These are phyloP conservation scores for Pollimyrus isidori DNA, from an alignment of 2,113 vertebrate species.

Conservation along the genomic window DNA sequence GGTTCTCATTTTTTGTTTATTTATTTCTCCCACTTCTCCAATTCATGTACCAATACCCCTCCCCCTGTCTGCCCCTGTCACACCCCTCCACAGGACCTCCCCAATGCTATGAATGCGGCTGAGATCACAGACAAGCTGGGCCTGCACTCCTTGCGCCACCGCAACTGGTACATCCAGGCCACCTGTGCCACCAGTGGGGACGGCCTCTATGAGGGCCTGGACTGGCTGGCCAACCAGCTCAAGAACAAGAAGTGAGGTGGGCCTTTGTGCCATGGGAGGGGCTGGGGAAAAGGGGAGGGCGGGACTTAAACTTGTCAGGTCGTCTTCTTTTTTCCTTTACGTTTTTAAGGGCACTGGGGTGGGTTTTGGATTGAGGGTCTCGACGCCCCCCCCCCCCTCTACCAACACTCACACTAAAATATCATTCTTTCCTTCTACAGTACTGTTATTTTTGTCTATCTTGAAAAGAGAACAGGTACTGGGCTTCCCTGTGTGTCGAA, in stretches of 20 bases:
- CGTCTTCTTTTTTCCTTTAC: conserved; percentile 42
- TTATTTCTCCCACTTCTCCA: not conserved
- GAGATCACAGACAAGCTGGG: conserved; percentile 97
- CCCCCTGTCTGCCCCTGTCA: not conserved
- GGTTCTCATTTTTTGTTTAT: not conserved
- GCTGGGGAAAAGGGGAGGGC: conserved; percentile 47
- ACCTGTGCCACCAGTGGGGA: conserved; percentile 94
- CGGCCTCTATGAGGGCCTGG: conserved; percentile 88
- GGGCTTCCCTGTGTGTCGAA: not conserved
- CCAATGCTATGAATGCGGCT: conserved; percentile 92
- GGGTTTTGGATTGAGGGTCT: not conserved
- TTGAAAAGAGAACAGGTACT: conserved; percentile 5
- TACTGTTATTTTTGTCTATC: not conserved
- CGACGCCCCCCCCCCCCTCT: not conserved
- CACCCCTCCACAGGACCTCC: conserved; percentile 70
- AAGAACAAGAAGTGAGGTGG: conserved; percentile 90
- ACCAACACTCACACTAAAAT: conserved; percentile 14
- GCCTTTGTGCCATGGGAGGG: not conserved
- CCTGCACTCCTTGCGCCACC: conserved; percentile 86
- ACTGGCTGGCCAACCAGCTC: conserved; percentile 97
- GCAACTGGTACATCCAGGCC: conserved; percentile 97
- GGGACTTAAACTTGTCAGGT: conserved; percentile 34
- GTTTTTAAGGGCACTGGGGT: not conserved
- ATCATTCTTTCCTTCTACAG: not conserved
- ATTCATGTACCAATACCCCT: not conserved